A percentile compares a stretch with the other conserved stretches of the same genome.
Evolutionary conservation across 1,140 invertebrate genomes (phyloP).

Genomic region (Ips typographus): DNA sequence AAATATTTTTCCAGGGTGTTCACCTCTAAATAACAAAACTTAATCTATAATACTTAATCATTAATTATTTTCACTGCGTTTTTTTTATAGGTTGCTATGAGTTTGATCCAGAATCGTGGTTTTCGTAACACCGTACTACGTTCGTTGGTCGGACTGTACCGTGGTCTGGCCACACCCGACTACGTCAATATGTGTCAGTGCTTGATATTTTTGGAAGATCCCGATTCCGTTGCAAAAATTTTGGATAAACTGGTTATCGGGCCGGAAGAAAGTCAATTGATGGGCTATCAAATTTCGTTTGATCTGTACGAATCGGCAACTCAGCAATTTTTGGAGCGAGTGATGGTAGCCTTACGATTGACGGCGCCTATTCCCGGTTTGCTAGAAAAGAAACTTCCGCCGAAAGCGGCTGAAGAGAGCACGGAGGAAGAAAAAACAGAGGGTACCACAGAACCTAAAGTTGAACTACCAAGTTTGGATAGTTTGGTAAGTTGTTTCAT

Average conservation of each 20-base stretch:
- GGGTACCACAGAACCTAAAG: constrained; percentile 46
- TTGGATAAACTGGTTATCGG: constrained; percentile 84
- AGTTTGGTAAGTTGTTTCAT: constrained; percentile 51
- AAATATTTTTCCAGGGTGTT: too few species aligned
- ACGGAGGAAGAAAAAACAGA: constrained; percentile 20
- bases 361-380: constrained; percentile 84
- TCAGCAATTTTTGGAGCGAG: constrained; percentile 92
- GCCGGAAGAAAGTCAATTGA: constrained; percentile 72
- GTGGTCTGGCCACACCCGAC: constrained; percentile 82
- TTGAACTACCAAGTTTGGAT: constrained; percentile 54
- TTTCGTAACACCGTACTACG: constrained; percentile 89
- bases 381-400: constrained; percentile 70
- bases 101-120: constrained; percentile 88
- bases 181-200: constrained; percentile 97
- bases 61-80: constrained; percentile 13
- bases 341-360: constrained; percentile 78
- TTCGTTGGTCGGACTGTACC: constrained; percentile 87
- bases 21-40: background rate
- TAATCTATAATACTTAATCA: background rate
- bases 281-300: constrained; percentile 99
- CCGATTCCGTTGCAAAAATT: constrained; percentile 86
- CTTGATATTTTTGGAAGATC: constrained; percentile 94
- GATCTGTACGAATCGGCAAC: constrained; percentile 99
- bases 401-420: constrained; percentile 55
- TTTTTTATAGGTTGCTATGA: constrained; percentile 82